Conservation (phyloP, 2,113 vertebrate genomes). For the Salvelinus sp. region DNA sequence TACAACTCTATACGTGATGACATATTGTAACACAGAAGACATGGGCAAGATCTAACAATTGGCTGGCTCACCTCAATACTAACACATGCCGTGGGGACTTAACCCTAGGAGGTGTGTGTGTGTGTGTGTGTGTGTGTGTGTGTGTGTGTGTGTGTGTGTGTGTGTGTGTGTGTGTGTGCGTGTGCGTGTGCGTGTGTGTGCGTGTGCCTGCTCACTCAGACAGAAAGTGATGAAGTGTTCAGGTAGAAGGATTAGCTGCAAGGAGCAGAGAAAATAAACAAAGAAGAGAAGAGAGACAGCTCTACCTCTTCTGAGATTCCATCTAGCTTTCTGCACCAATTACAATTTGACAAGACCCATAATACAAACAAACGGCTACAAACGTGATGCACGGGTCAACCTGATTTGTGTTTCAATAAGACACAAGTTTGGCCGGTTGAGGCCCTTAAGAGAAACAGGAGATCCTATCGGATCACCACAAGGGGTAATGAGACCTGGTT, state of each 20-base stretch:
- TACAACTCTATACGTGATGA: slow-evolving; percentile 45
- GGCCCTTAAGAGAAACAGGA: slow-evolving; percentile 42
- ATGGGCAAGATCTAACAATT: slow-evolving; percentile 57
- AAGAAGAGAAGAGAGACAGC: neutral
- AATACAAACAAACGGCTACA: neutral
- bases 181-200: neutral
- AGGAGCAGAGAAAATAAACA: no score
- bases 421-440: slow-evolving; percentile 36
- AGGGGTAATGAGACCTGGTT: slow-evolving; percentile 31
- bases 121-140: slow-evolving; percentile 32
- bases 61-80: slow-evolving; percentile 49
- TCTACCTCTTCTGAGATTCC: neutral
- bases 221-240: neutral
- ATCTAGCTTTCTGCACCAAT: slow-evolving; percentile 18
- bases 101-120: slow-evolving; percentile 30
- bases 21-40: slow-evolving; percentile 59
- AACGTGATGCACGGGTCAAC: slow-evolving; percentile 10
- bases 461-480: slow-evolving; percentile 1
- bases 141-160: neutral
- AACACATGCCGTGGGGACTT: slow-evolving; percentile 49
- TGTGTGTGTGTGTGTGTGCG: neutral
- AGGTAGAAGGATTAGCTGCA: no score
- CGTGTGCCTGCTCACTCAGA: neutral
- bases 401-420: slow-evolving; percentile 13
- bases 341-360: neutral